Evolutionary conservation across 2,888 invertebrate species (phyloP).

Genomic region (Schizotus pectinicornis): DNA sequence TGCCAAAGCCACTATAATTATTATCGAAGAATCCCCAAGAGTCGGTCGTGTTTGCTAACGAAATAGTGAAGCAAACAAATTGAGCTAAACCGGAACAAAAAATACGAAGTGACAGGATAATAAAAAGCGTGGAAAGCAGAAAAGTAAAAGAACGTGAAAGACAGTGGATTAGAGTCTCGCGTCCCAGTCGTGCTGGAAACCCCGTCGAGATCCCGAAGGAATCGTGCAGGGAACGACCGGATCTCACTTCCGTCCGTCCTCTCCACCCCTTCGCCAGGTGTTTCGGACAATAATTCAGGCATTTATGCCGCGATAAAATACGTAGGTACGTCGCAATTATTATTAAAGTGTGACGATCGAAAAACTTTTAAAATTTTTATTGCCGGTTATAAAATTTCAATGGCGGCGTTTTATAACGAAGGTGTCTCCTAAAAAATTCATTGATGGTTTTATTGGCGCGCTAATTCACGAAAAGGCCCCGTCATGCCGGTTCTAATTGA

Average conservation of each 20-base stretch:
- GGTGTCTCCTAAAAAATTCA: constrained; percentile 16
- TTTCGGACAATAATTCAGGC: background rate
- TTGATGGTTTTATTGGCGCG: constrained; percentile 19
- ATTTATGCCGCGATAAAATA: background rate
- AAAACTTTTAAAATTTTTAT: constrained; percentile 4
- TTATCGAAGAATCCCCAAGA: too few relatives aligned
- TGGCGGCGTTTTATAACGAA: constrained; percentile 6
- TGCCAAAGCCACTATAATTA: too few relatives aligned
- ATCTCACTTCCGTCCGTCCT: constrained; percentile 20
- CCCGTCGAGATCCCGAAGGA: constrained; percentile 24
- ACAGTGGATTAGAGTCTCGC: constrained; percentile 33
- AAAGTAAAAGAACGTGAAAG: constrained; percentile 41
- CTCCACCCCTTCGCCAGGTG: constrained; percentile 17
- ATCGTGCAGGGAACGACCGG: constrained; percentile 24
- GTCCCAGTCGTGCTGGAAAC: constrained; percentile 19
- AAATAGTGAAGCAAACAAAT: too few relatives aligned
- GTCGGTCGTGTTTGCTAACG: too few relatives aligned
- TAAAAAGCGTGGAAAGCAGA: constrained; percentile 22
- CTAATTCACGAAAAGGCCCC: constrained; percentile 16
- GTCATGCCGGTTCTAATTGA: constrained; percentile 15
- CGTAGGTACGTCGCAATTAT: constrained; percentile 1
- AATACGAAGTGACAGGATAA: background rate
- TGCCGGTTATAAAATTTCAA: constrained; percentile 14
- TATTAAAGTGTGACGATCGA: background rate
- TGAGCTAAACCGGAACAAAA: too few relatives aligned